phyloP scores from a whole-genome alignment of 2,888 invertebrate genomes.

The Drosophila neoperkinsi region DNA sequence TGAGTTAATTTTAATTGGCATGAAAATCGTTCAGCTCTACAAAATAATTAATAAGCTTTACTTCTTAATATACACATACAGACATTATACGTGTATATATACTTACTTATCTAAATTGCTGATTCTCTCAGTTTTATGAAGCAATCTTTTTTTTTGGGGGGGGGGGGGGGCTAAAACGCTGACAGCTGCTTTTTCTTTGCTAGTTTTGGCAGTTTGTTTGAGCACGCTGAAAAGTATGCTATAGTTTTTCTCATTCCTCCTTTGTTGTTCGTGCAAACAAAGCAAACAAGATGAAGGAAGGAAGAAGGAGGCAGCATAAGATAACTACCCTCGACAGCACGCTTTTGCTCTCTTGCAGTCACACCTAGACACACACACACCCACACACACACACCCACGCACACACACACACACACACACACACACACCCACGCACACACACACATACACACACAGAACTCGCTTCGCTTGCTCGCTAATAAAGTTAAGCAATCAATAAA shows the following conservation, averaged over 20 bases:
- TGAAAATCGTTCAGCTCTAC: not conserved
- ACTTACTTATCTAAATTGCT: not conserved
- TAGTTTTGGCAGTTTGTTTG: slow-evolving; percentile 3
- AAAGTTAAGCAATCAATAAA: slow-evolving; percentile 64
- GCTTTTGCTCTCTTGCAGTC: slow-evolving; percentile 22
- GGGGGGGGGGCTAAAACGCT: not conserved
- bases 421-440: slow-evolving; percentile 13
- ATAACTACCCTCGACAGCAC: slow-evolving; percentile 15
- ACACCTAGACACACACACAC: slow-evolving; percentile 32
- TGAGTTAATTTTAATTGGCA: not conserved
- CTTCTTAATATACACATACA: not conserved
- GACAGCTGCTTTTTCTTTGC: slow-evolving; percentile 22
- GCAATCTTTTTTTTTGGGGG: not conserved
- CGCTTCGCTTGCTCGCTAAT: slow-evolving; percentile 42
- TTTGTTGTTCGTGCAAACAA: slow-evolving; percentile 6
- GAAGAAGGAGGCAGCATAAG: not conserved
- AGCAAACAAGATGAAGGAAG: not conserved
- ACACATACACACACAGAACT: slow-evolving; percentile 15
- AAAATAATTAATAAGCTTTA: not conserved
- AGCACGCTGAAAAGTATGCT: slow-evolving; percentile 33
- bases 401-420: slow-evolving; percentile 9
- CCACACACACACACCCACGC: not conserved
- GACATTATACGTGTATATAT: not conserved
- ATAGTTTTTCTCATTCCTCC: slow-evolving; percentile 6
- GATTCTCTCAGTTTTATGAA: not conserved